Base-by-base conservation (phyloP, 1,140 invertebrate species). In the Teleogryllus occipitalis region DNA sequence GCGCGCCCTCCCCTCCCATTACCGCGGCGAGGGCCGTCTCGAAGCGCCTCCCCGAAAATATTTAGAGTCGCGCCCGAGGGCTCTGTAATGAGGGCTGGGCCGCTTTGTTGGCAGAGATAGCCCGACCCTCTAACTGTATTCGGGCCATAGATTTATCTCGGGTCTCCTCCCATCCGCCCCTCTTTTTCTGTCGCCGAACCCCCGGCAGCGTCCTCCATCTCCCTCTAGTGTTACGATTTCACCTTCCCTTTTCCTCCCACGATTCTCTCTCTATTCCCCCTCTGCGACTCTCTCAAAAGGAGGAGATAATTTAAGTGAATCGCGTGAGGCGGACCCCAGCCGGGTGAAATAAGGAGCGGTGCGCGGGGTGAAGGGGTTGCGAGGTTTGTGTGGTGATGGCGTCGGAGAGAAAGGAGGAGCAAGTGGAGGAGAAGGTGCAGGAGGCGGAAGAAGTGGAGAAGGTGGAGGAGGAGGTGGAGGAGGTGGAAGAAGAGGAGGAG, bases 251-350 rank as follows among this genome's bases (percentile, higher is more conserved):
- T 65, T 39, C 27, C 27, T 39, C 1, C 27, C 27, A 5, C 54
- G 54, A 65, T 18, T 18, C 54, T 65, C 54, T 65, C 18, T 65
- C 54, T 10, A 2, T 10, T 65, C 54, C 54, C 54, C 1, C 27
- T 39, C 27, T 7, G 7, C 18, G n/a, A 1, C 10, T 65, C 54
- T 65, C 7, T 65, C 10, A 18, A 65, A 65, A 65, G 10, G 54
- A 65, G 10, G 54, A 65, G 54, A 65, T 65, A 65, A 65, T 65
- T 65, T 65, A 65, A 65, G 54, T 65, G 54, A 65, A 65, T 65
- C 54, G 54, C 18, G 18, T 65, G 54, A 7, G 7, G 54, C 54
- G 7, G 54, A 65, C 54, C 10, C 54, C 10, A 65, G 54, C 10
- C 54, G 54, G 7, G 54, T 65, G 54, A 65, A 65, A 65, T 65